phyloP scores from a whole-genome alignment of 2,888 invertebrate genomes.

The Coronaproctus castanopsis region DNA sequence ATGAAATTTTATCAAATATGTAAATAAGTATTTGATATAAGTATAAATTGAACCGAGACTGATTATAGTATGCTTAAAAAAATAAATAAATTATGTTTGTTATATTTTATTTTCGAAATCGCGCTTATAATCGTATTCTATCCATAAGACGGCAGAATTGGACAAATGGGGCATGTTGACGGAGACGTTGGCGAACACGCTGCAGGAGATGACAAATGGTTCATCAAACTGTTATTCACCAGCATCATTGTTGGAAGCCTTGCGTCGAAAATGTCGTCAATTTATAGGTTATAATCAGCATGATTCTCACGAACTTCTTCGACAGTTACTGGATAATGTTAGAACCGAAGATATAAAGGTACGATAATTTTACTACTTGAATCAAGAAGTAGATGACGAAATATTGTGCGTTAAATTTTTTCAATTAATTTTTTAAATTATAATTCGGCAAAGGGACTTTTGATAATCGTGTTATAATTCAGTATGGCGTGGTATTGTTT shows the following conservation, averaged over 20 bases:
- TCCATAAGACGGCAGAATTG: slow-evolving; percentile 43
- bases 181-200: slow-evolving; percentile 42
- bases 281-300: slow-evolving; percentile 91
- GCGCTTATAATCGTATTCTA: too few relatives aligned
- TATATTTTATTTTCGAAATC: too few relatives aligned
- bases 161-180: slow-evolving; percentile 49
- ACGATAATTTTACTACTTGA: slow-evolving; percentile 8
- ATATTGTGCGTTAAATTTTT: too few relatives aligned
- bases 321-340: slow-evolving; percentile 75
- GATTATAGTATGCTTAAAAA: too few relatives aligned
- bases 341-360: slow-evolving; percentile 40
- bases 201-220: slow-evolving; percentile 42
- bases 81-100: too few relatives aligned
- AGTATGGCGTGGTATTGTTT: neutral
- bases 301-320: slow-evolving; percentile 82
- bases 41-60: too few relatives aligned
- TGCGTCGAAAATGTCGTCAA: slow-evolving; percentile 35
- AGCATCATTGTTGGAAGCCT: slow-evolving; percentile 16
- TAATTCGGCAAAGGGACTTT: too few relatives aligned
- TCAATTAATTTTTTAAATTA: too few relatives aligned
- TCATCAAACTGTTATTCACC: slow-evolving; percentile 21
- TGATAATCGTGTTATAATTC: neutral
- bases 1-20: too few relatives aligned
- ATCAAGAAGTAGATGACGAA: too few relatives aligned
- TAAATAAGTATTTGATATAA: too few relatives aligned